Evolutionary conservation across 1,140 invertebrate genomes (phyloP), one percentile per base, ranked within the genome.

Genomic region (Eriocheir sinensis): DNA sequence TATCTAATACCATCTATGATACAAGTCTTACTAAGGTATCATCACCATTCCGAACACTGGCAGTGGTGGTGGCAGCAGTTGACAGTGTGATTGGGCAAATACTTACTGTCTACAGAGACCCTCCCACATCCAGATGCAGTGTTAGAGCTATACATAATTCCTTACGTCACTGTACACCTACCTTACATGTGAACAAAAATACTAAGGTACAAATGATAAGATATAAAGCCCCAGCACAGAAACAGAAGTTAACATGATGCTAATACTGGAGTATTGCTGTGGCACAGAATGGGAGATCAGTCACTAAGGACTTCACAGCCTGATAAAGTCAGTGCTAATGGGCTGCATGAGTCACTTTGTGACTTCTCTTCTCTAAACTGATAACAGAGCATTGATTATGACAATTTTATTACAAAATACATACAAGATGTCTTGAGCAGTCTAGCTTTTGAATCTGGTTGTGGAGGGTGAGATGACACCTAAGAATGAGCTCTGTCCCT

Each of bases 11-110:
- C 80, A 81, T 81, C 79, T 44, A 40, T 40, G 44, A 88, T 40
- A 40, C 60, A 86, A 6, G 8, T 53, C 88, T 44, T 40, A 93
- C 38, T 41, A 36, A 44, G 81, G 85, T 89, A 60, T 32, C 79
- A 89, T 80, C 85, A 89, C 92, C 60, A 89, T 89, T 80, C 36
- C 30, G 53, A 89, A 89, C 41, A 89, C 85, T 79, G 81, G 81
- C 81, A 85, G 91, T 85, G 81, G 91, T 85, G 30, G 91, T 93
- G 34, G 86, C 60, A 93, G 92, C 40, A 38, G 83, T 93, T 93
- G 92, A 93, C 92, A 93, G 92, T 93, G 92, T 88, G 44, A 21
- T 2, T 86, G 83, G 34, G 0, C 38, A 86, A 34, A 9, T 27
- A 88, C 30, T 60, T 41, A 38, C 32, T 93, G 44, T 85, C 44